Conservation (phyloP, 1,140 invertebrate species). For the Drosophila tani region DNA sequence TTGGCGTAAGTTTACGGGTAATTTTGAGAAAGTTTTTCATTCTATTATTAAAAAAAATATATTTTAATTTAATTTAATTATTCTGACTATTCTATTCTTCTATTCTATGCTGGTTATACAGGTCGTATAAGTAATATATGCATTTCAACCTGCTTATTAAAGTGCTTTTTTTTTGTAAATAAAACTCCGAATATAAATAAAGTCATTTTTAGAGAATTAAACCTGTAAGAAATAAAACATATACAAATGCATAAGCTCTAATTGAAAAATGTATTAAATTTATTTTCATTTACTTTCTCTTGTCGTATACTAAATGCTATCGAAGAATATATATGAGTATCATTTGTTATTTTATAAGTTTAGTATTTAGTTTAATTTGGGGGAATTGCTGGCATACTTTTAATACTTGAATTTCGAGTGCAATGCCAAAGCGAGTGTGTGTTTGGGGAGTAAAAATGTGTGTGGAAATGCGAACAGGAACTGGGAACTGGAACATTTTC, state of each 20-base stretch:
- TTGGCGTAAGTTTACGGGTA: too few species aligned
- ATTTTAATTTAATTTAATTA: too few species aligned
- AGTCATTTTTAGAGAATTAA: too few species aligned
- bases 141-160: too few species aligned
- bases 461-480: slow-evolving; percentile 63
- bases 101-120: not conserved
- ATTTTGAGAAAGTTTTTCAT: not conserved
- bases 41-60: not conserved
- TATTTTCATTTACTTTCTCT: slow-evolving; percentile 44
- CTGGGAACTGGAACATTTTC: slow-evolving; percentile 45
- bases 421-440: slow-evolving; percentile 56
- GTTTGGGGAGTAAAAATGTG: slow-evolving; percentile 21
- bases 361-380: slow-evolving; percentile 49
- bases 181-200: too few species aligned
- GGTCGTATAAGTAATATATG: not conserved
- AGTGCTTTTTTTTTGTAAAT: too few species aligned
- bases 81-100: too few species aligned
- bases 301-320: slow-evolving; percentile 62
- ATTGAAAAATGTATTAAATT: slow-evolving; percentile 47
- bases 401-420: slow-evolving; percentile 74
- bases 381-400: slow-evolving; percentile 57
- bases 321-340: slow-evolving; percentile 82
- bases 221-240: not conserved
- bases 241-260: not conserved
- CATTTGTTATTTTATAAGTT: slow-evolving; percentile 79